Evolutionary conservation across 2,113 vertebrate genomes (phyloP).

Genomic region (Pelusios castaneus): DNA sequence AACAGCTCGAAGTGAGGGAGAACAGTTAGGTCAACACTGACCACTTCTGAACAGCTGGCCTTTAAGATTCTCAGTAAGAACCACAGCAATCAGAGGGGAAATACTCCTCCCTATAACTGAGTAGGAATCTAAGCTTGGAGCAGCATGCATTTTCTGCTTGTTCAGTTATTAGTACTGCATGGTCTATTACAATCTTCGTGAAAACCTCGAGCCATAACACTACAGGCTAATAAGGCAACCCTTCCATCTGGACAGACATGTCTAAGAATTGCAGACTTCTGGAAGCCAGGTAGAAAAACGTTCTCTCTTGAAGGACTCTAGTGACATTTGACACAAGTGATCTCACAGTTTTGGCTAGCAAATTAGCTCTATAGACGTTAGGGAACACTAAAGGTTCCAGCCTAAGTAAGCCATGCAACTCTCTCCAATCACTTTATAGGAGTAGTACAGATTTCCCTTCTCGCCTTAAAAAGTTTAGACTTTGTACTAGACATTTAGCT

Average conservation of each 20-base stretch:
- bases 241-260: background rate
- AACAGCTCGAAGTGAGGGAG: slow-evolving; percentile 21
- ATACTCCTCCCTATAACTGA: slow-evolving; percentile 10
- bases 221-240: slow-evolving; percentile 51
- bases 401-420: background rate
- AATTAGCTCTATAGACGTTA: background rate
- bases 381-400: background rate
- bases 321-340: background rate
- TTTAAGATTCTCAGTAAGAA: background rate
- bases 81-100: background rate
- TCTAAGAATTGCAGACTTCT: slow-evolving; percentile 12
- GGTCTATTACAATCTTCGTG: slow-evolving; percentile 25
- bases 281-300: background rate
- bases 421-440: background rate
- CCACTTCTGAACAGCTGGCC: background rate
- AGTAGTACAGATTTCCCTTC: background rate
- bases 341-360: background rate
- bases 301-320: background rate
- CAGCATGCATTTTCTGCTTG: background rate
- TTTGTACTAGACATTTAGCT: background rate
- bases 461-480: background rate
- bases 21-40: background rate
- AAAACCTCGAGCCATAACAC: background rate
- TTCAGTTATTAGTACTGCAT: slow-evolving; percentile 30
- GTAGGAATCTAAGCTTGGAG: slow-evolving; percentile 30